Conservation (phyloP, 2,888 invertebrate genomes). For the Sarcophaga variegata region DNA sequence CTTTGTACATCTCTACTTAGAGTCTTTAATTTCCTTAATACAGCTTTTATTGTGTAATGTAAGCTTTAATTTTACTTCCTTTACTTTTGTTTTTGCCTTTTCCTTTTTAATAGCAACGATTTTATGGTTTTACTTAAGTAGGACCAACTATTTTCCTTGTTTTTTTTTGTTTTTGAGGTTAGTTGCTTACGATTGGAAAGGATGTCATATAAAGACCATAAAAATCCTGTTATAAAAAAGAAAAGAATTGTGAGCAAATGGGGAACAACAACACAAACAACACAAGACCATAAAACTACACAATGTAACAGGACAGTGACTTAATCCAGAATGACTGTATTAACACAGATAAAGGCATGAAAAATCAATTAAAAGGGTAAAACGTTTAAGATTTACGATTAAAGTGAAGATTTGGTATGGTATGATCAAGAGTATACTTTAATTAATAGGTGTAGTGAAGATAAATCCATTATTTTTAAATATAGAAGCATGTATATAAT, state of each 20-base stretch:
- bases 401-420: not conserved
- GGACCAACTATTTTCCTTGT: conserved; percentile 26
- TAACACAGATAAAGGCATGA: conserved; percentile 16
- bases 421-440: not conserved
- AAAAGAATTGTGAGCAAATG: no score
- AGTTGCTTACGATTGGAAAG: conserved; percentile 68
- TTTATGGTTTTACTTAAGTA: conserved; percentile 45
- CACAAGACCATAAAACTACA: conserved; percentile 43
- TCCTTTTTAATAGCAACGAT: conserved; percentile 43
- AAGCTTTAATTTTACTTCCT: conserved; percentile 29
- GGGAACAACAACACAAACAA: conserved; percentile 23
- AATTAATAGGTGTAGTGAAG: not conserved
- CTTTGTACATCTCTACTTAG: conserved; percentile 42
- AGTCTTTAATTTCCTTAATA: conserved; percentile 7
- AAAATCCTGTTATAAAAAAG: conserved; percentile 11
- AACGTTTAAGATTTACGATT: not conserved
- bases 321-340: conserved; percentile 22
- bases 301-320: conserved; percentile 39
- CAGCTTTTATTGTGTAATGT: not conserved
- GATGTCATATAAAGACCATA: conserved; percentile 50
- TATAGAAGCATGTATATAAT: no score
- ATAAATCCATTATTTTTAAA: no score
- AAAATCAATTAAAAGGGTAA: not conserved
- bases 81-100: conserved; percentile 18
- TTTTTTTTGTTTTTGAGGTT: conserved; percentile 63